Percentiles rank a stretch among this genome's conserved stretches.
phyloP scores from a whole-genome alignment of 1,140 invertebrate species.

The Chlorops oryzae region DNA sequence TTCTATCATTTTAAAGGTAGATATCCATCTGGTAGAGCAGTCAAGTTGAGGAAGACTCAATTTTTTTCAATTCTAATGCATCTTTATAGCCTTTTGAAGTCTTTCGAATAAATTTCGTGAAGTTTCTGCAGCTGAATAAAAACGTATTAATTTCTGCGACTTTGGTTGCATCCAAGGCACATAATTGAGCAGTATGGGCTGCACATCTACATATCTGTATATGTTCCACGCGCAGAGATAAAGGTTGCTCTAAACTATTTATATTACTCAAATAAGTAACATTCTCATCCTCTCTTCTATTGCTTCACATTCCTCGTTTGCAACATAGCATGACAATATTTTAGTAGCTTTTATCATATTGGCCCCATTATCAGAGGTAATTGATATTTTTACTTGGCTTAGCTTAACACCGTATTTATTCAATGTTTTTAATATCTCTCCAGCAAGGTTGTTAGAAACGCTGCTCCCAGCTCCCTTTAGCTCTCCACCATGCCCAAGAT shows the following conservation, averaged over 20 bases:
- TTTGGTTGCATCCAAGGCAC: constrained; percentile 11
- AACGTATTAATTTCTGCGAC: background rate
- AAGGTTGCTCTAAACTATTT: background rate
- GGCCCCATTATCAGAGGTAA: background rate
- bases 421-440: background rate
- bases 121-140: background rate
- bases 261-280: constrained; percentile 8
- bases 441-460: no score
- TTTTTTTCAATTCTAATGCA: constrained; percentile 11
- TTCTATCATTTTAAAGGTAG: constrained; percentile 13
- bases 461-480: no score
- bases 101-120: constrained; percentile 12
- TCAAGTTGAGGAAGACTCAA: constrained; percentile 15
- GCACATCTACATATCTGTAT: constrained; percentile 3
- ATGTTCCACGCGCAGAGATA: constrained; percentile 1
- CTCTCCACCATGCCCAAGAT: no score
- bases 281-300: no score
- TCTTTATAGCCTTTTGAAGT: constrained; percentile 6
- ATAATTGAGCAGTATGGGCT: background rate
- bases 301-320: background rate
- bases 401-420: constrained; percentile 6
- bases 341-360: constrained; percentile 12
- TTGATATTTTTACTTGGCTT: background rate
- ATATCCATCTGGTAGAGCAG: constrained; percentile 16
- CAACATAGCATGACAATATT: constrained; percentile 7